Conservation (phyloP, 1,140 invertebrate genomes). For the Acromyrmex heyeri region DNA sequence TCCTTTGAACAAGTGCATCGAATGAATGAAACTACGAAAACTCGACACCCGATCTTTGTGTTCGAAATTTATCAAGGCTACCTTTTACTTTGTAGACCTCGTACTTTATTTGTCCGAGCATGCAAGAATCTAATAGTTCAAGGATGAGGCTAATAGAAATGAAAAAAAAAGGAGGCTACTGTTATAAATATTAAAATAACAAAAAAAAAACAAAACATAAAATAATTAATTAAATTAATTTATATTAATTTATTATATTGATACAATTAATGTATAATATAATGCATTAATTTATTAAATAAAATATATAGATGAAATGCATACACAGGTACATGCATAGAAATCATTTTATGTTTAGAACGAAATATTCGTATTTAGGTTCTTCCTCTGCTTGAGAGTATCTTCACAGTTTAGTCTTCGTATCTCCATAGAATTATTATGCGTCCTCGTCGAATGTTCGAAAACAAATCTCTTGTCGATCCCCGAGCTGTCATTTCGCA, state of each 20-base stretch:
- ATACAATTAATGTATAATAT: not conserved
- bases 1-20: conserved; percentile 28
- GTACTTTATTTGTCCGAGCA: conserved; percentile 30
- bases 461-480: conserved; percentile 19
- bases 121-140: conserved; percentile 34
- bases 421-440: not conserved
- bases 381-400: not conserved
- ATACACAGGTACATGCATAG: too few species aligned
- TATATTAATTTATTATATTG: not conserved
- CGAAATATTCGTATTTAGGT: not conserved
- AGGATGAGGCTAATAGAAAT: conserved; percentile 22
- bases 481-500: conserved; percentile 36
- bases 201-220: not conserved
- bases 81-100: conserved; percentile 41
- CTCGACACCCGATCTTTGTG: not conserved
- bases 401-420: not conserved
- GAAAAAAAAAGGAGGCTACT: not conserved
- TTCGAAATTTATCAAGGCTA: conserved; percentile 54
- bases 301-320: not conserved
- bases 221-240: conserved; percentile 16
- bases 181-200: not conserved
- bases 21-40: not conserved
- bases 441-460: not conserved
- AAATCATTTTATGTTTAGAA: not conserved
- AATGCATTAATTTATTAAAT: conserved; percentile 1